Percentiles rank a stretch among this genome's conserved stretches.
Conservation (phyloP, 2,888 invertebrate genomes). For the Chrysodeixis includens region DNA sequence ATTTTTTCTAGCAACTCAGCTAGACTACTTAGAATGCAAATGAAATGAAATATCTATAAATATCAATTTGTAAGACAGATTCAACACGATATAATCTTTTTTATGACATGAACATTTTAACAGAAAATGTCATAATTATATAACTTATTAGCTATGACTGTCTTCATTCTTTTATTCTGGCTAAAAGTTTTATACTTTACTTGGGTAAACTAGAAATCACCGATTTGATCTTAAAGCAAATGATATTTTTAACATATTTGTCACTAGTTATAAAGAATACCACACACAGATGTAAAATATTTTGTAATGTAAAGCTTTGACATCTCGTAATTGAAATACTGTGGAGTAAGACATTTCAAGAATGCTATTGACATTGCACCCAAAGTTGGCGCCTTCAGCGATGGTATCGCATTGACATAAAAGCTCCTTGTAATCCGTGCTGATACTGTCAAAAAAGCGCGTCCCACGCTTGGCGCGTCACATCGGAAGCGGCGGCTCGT, state of each 20-base stretch:
- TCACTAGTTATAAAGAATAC: background rate
- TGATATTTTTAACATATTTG: too few relatives aligned
- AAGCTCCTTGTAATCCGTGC: constrained; percentile 73
- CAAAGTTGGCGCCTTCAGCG: constrained; percentile 69
- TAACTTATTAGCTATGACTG: background rate
- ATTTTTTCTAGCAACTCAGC: background rate
- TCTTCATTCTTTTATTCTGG: too few relatives aligned
- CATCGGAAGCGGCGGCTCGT: constrained; percentile 78
- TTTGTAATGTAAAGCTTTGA: background rate
- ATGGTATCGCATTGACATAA: constrained; percentile 69
- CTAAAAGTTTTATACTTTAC: too few relatives aligned
- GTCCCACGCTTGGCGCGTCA: constrained; percentile 80
- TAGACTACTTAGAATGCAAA: background rate
- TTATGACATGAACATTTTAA: background rate
- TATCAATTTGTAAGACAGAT: background rate
- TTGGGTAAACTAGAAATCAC: too few relatives aligned
- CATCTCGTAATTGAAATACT: background rate
- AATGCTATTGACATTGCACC: constrained; percentile 53
- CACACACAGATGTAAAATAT: background rate
- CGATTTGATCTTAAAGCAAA: too few relatives aligned
- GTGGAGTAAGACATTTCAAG: background rate
- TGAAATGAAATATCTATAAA: background rate
- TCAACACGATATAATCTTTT: background rate
- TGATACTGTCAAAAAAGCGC: constrained; percentile 78
- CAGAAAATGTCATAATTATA: background rate